A percentile compares a stretch with the other conserved stretches of the same genome.
Evolutionary conservation across 1,140 invertebrate species (phyloP).

Genomic region (Triops longicaudatus): DNA sequence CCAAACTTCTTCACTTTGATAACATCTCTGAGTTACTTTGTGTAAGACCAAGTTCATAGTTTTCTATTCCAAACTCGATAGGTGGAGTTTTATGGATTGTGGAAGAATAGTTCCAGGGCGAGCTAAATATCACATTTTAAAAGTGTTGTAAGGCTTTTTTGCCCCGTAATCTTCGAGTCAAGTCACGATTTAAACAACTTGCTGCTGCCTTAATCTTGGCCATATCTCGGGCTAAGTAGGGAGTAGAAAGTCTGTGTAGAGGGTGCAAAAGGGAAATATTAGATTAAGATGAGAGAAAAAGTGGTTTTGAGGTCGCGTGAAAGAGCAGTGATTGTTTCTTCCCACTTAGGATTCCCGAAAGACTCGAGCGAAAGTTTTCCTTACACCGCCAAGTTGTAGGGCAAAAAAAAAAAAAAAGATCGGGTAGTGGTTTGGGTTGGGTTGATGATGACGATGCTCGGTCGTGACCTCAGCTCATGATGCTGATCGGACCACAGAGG

Average conservation of each 20-base stretch:
- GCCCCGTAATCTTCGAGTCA: not conserved
- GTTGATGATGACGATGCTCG: constrained; percentile 4
- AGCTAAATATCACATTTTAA: not conserved
- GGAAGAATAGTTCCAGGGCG: not conserved
- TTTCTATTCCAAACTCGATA: not conserved
- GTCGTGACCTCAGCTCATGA: constrained; percentile 8
- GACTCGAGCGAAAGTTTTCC: not conserved
- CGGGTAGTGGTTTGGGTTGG: not conserved
- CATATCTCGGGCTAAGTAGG: too few species aligned
- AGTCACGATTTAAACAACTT: not conserved
- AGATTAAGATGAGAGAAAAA: not conserved
- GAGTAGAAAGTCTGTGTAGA: too few species aligned
- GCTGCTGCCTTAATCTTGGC: too few species aligned
- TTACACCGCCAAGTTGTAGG: not conserved
- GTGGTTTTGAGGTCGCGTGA: not conserved
- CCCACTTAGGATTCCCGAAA: not conserved
- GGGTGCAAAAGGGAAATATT: too few species aligned
- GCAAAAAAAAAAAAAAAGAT: not conserved
- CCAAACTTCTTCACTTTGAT: constrained; percentile 1
- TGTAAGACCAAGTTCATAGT: not conserved
- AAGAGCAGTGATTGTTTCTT: not conserved
- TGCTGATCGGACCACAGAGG: constrained; percentile 1
- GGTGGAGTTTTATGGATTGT: not conserved
- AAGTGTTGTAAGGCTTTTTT: not conserved
- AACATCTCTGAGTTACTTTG: not conserved